Evolutionary conservation across 2,113 vertebrate genomes (phyloP), one percentile per base, ranked within the genome.

Genomic region (Silurus meridionalis): DNA sequence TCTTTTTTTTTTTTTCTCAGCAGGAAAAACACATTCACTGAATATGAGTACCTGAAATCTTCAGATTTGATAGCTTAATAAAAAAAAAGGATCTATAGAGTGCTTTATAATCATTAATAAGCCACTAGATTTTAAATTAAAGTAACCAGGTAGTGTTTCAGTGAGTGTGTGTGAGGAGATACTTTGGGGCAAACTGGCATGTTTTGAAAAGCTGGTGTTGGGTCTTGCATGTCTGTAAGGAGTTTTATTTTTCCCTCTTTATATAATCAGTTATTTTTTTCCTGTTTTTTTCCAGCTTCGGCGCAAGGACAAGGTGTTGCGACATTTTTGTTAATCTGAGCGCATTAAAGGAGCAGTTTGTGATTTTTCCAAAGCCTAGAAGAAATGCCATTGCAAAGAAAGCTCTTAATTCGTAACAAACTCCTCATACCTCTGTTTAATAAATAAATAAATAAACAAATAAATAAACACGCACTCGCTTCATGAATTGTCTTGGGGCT

Each of bases 111-210:
- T n/a, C 50, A 52, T 48, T 46, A n/a, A 46, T 19, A 25, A 46
- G 23, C 57, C 25, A 23, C 6, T n/a, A 15, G 52, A 55, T 13
- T 78, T 78, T 1, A 75, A 75, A 53, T 77, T 14, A n/a, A 8
- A 23, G 21, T 50, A 23, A 13, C 67, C 66, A n/a, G 85, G 13
- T 80, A 19, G 66, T 52, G 67, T 60, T 69, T n/a, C 5, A n/a
- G 46, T 50, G 85, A 61, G 55, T 61, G 85, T 82, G 78, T 81
- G 79, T 50, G 79, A 57, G 25, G 25, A 11, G 78, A 37, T 25
- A 50, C 28, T 23, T 17, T 13, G 58, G 48, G 80, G 23, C 9
- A 53, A 19, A 74, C 37, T 74, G 46, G 85, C 80, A 82, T 86
- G 85, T 50, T 25, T 52, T 60, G 4, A 17, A 75, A 8, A 60